These are phyloP conservation scores for Dicrurus megarhynchus DNA, from an alignment of 2,113 vertebrate genomes.

Conservation along the genomic window DNA sequence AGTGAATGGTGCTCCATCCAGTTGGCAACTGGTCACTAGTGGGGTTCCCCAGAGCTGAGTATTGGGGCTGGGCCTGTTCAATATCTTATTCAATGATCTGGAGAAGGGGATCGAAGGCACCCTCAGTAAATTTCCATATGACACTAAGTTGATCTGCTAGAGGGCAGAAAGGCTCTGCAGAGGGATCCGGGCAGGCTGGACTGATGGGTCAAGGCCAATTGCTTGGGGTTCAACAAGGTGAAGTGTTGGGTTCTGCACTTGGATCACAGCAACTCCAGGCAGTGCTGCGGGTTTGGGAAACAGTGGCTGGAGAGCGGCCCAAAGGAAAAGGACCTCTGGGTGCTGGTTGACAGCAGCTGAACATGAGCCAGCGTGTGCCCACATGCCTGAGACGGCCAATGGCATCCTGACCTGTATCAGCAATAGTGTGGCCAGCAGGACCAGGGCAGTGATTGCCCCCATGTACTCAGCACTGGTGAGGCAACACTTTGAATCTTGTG, in stretches of 20 bases:
- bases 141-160: neutral
- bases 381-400: accelerated
- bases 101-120: accelerated
- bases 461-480: neutral
- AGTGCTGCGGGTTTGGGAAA: neutral
- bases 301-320: neutral
- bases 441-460: neutral
- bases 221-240: neutral
- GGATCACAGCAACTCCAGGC: neutral
- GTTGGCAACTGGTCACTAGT: neutral
- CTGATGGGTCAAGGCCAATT: neutral
- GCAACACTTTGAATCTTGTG: accelerated
- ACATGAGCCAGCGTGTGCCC: neutral
- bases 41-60: neutral
- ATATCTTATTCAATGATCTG: accelerated
- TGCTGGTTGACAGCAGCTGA: neutral
- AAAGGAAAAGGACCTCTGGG: neutral
- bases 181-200: neutral
- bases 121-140: neutral
- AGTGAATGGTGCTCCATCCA: neutral
- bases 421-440: neutral
- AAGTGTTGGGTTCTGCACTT: neutral
- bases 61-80: neutral
- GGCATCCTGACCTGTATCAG: neutral
- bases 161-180: neutral